These are phyloP conservation scores for Thyatira batis DNA, from an alignment of 2,888 invertebrate genomes.

Conservation along the genomic window DNA sequence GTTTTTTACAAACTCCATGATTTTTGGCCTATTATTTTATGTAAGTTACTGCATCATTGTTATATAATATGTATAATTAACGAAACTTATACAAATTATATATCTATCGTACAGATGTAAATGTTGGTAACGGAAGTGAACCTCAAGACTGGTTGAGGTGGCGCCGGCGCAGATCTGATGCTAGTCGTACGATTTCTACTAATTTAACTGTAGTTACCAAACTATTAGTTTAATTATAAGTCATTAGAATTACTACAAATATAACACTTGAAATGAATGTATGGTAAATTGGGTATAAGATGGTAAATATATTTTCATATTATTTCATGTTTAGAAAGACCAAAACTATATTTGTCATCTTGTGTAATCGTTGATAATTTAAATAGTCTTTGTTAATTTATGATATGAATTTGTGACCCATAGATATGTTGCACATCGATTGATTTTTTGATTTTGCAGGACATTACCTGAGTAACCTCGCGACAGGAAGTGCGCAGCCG, in stretches of 20 bases:
- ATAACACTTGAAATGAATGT: too few relatives aligned
- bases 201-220: neutral
- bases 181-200: neutral
- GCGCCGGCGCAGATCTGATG: conserved; percentile 3
- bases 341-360: too few relatives aligned
- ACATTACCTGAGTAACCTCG: conserved; percentile 38
- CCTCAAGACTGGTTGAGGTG: conserved; percentile 1
- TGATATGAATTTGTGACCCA: conserved; percentile 6
- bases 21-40: too few relatives aligned
- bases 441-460: conserved; percentile 38
- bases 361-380: too few relatives aligned
- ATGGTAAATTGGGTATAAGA: too few relatives aligned
- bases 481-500: conserved; percentile 12
- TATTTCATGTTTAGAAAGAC: too few relatives aligned
- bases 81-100: neutral
- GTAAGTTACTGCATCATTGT: too few relatives aligned
- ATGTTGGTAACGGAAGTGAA: neutral
- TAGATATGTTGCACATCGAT: conserved; percentile 7
- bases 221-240: too few relatives aligned
- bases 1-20: too few relatives aligned
- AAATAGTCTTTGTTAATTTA: too few relatives aligned
- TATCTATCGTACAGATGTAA: neutral
- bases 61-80: neutral
- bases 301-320: too few relatives aligned
- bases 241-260: conserved; percentile 1